phyloP scores from a whole-genome alignment of 1,140 invertebrate species.

The Apis cerana region DNA sequence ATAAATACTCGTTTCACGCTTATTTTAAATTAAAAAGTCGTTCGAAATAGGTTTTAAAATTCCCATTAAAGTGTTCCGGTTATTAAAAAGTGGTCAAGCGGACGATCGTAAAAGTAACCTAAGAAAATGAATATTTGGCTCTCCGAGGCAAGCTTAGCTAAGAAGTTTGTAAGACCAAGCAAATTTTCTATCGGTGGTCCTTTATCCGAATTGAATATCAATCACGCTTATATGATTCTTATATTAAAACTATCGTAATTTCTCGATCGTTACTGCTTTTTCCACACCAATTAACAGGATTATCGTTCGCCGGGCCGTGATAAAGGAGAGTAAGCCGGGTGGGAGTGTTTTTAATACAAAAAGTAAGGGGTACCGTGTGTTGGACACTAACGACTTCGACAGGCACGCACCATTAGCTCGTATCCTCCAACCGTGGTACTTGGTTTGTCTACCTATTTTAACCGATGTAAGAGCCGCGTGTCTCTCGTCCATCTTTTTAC shows the following conservation, averaged over 20 bases:
- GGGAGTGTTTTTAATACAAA: slow-evolving; percentile 76
- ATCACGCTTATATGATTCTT: too few relatives aligned
- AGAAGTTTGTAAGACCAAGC: not conserved
- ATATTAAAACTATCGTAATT: too few relatives aligned
- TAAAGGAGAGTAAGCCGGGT: slow-evolving; percentile 32
- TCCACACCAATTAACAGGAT: slow-evolving; percentile 68
- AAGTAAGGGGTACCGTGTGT: slow-evolving; percentile 72
- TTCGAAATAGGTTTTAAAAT: slow-evolving; percentile 55
- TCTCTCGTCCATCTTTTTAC: slow-evolving; percentile 58
- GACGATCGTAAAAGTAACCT: slow-evolving; percentile 31
- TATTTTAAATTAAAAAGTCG: slow-evolving; percentile 52
- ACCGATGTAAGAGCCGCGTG: slow-evolving; percentile 61
- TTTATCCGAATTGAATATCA: too few relatives aligned
- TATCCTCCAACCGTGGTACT: slow-evolving; percentile 68
- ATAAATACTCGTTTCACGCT: slow-evolving; percentile 60
- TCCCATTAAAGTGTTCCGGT: slow-evolving; percentile 40
- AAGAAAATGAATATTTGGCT: not conserved
- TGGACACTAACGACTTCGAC: slow-evolving; percentile 74
- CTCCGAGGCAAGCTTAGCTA: too few relatives aligned
- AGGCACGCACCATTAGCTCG: slow-evolving; percentile 73
- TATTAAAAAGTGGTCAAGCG: slow-evolving; percentile 16
- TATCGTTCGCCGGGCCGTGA: slow-evolving; percentile 44
- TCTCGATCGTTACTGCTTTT: not conserved
- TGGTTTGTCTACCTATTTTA: slow-evolving; percentile 60
- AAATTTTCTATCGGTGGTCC: not conserved